These are phyloP conservation scores for Drosophila aldrichi DNA, from an alignment of 2,888 invertebrate species.

Conservation along the genomic window DNA sequence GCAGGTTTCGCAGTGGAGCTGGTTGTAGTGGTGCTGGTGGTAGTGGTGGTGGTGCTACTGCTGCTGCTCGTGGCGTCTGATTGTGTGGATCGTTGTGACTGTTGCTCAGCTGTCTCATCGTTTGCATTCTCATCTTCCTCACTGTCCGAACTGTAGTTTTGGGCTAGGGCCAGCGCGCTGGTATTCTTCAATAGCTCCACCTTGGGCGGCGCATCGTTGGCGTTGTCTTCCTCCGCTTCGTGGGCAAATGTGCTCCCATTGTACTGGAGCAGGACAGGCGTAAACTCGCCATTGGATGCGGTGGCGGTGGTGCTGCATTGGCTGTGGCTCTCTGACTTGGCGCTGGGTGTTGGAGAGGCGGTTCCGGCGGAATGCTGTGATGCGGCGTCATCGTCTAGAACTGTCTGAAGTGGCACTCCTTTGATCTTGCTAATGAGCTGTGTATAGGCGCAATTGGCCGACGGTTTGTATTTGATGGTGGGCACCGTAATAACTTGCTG, in stretches of 20 bases:
- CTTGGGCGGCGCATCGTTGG: conserved; percentile 60
- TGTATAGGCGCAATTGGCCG: conserved; percentile 94
- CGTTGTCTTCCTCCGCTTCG: conserved; percentile 56
- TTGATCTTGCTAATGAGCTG: conserved; percentile 94
- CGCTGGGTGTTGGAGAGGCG: conserved; percentile 65
- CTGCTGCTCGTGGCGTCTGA: not conserved
- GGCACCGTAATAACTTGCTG: conserved; percentile 86
- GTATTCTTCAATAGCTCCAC: conserved; percentile 83
- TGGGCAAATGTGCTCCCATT: conserved; percentile 79
- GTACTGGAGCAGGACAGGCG: conserved; percentile 83
- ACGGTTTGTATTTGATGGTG: conserved; percentile 91
- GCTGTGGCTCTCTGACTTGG: conserved; percentile 57
- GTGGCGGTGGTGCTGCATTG: conserved; percentile 32
- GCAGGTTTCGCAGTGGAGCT: conserved; percentile 1
- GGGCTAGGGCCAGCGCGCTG: conserved; percentile 86
- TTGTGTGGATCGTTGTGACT: conserved; percentile 8
- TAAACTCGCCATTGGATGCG: conserved; percentile 61
- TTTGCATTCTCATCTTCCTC: conserved; percentile 83
- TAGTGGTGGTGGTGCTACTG: not conserved
- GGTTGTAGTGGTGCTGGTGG: not conserved
- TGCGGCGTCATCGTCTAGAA: conserved; percentile 71
- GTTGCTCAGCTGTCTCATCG: conserved; percentile 39
- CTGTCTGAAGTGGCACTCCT: conserved; percentile 86
- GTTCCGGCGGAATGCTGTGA: conserved; percentile 69
- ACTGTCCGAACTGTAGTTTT: conserved; percentile 87